phyloP scores from a whole-genome alignment of 2,888 invertebrate species.

The Eupithecia inturbata region DNA sequence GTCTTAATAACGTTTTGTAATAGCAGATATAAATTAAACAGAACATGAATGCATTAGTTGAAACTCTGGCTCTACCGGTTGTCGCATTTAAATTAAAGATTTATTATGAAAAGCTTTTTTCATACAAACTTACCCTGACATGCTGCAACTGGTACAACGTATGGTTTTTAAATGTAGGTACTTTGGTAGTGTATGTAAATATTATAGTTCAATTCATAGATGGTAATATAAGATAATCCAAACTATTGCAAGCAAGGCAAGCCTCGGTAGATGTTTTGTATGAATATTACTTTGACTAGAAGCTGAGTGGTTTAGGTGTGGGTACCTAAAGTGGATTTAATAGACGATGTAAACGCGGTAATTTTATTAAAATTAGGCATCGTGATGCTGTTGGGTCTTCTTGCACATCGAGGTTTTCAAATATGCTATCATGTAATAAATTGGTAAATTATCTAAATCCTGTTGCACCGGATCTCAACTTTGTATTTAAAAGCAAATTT shows the following conservation, averaged over 20 bases:
- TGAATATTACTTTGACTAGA: slow-evolving; percentile 4
- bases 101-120: slow-evolving; percentile 4
- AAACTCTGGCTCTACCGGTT: slow-evolving; percentile 56
- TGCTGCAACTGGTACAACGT: not conserved
- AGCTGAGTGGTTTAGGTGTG: slow-evolving; percentile 44
- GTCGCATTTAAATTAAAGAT: slow-evolving; percentile 47
- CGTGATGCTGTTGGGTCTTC: slow-evolving; percentile 46
- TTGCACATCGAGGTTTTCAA: slow-evolving; percentile 21
- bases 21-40: slow-evolving; percentile 63
- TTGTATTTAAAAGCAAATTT: not conserved
- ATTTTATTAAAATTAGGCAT: slow-evolving; percentile 71
- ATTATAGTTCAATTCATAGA: not conserved
- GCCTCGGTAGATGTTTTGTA: not conserved
- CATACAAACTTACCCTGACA: not conserved
- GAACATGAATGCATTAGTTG: slow-evolving; percentile 64
- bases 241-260: not conserved
- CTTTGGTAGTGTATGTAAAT: not conserved
- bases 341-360: slow-evolving; percentile 45
- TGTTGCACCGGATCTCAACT: slow-evolving; percentile 14
- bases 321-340: slow-evolving; percentile 50
- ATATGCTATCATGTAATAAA: slow-evolving; percentile 18
- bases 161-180: not conserved
- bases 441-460: slow-evolving; percentile 19
- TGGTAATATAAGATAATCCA: not conserved
- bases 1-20: slow-evolving; percentile 67